These are phyloP conservation scores for Ophion ventricosus DNA, from an alignment of 2,888 invertebrate species.

Conservation along the genomic window DNA sequence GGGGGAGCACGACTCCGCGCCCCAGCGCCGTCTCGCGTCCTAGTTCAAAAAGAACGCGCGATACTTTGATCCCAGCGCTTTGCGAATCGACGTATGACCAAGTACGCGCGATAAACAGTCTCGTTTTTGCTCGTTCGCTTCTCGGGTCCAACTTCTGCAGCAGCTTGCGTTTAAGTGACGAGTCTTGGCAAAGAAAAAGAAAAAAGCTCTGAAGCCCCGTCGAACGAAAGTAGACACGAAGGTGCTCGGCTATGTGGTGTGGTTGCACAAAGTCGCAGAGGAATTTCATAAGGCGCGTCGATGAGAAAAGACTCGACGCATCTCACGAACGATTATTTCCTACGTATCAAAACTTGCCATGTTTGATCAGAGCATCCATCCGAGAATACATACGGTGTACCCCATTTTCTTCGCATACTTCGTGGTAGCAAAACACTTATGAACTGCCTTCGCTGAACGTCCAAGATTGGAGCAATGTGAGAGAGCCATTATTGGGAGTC, in stretches of 20 bases:
- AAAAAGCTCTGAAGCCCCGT: conserved; percentile 6
- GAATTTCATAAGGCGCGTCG: conserved; percentile 10
- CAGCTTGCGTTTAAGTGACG: conserved; percentile 21
- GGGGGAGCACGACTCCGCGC: background rate
- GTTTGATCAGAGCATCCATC: background rate
- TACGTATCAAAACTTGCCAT: conserved; percentile 21
- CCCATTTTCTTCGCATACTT: conserved; percentile 35
- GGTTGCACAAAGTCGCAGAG: background rate
- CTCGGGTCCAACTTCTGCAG: conserved; percentile 1
- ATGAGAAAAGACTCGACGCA: conserved; percentile 25
- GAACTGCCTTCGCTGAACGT: conserved; percentile 47
- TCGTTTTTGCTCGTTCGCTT: conserved; percentile 33
- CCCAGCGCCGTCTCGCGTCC: background rate
- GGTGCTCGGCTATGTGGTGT: conserved; percentile 41
- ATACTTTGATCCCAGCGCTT: conserved; percentile 7
- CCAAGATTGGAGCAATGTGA: background rate
- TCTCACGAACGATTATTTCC: conserved; percentile 17
- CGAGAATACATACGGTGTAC: conserved; percentile 8
- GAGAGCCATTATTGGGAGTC: conserved; percentile 48
- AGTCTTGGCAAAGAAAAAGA: conserved; percentile 8
- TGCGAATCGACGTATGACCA: background rate
- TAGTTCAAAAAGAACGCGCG: too few species aligned
- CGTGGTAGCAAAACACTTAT: conserved; percentile 25
- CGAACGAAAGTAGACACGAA: conserved; percentile 36
- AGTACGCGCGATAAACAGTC: conserved; percentile 31